Evolutionary conservation across 2,888 invertebrate species (phyloP), one percentile per base, ranked within the genome.

Genomic region (Ophion costatus): DNA sequence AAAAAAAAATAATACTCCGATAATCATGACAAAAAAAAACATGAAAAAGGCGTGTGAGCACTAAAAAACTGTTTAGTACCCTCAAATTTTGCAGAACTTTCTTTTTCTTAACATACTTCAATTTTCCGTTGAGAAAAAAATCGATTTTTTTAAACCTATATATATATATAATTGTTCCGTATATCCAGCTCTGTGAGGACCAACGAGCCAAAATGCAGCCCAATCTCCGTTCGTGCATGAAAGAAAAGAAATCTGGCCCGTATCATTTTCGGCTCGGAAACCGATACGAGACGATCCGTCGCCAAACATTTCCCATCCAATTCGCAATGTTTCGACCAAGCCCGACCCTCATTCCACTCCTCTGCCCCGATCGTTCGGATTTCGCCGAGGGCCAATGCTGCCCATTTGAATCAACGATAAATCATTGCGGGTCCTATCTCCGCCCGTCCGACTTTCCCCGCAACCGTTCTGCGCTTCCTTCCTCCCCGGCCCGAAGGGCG

Each of bases 261-360:
- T 11, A 61, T 56, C 63, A 67, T 29, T 51, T 61, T 20, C n/a
- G 33, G 59, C 63, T 56, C 70, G 69, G 51, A 71, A 76, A 83
- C 51, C 71, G 71, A 76, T 77, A 42, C 76, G 69, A 80, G 64
- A 77, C 73, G 14, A 67, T 77, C 56, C 64, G 83, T 80, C 77
- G 73, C 73, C 69, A 84, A 80, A 74, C 84, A 73, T 76, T 80
- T 73, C 69, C 73, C 69, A 84, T 84, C 80, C 80, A 67, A 80
- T 80, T 73, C 69, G 77, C 33, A 33, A 66, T 59, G 64, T 69
- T 81, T 70, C 70, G 81, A 33, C 70, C 57, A 29, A 63, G 22
- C 51, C 24, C 11, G 20, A 22, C 71, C 29, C 59, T 69, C 76
- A 42, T 11, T 24, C 14, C 24, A 57, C 33, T 33, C 1, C 17